A percentile compares a stretch with the other conserved stretches of the same genome.
phyloP scores from a whole-genome alignment of 2,888 invertebrate species.

The Leuctra nigra region DNA sequence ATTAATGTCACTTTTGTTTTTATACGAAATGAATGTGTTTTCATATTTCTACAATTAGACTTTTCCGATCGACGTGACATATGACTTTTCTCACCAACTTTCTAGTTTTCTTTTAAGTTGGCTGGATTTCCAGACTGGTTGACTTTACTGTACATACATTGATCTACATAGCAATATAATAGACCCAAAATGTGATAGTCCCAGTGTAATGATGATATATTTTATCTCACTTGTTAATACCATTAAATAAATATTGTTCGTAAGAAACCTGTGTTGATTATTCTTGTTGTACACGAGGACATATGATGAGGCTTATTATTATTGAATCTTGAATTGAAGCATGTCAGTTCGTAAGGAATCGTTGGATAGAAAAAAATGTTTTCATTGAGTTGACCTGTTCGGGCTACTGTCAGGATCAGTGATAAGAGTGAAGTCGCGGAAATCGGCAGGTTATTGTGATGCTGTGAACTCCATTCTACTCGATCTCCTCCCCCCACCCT shows the following conservation, averaged over 20 bases:
- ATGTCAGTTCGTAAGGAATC: too few species aligned
- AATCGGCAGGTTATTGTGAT: too few species aligned
- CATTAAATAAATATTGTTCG: slow-evolving; percentile 18
- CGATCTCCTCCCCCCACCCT: too few species aligned
- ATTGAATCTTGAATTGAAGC: too few species aligned
- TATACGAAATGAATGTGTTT: neutral
- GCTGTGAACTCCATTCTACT: too few species aligned
- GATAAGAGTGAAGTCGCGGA: too few species aligned
- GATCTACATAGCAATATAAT: slow-evolving; percentile 8
- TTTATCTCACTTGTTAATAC: slow-evolving; percentile 14
- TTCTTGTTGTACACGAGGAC: neutral
- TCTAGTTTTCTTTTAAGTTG: neutral
- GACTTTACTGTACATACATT: neutral
- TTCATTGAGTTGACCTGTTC: too few species aligned
- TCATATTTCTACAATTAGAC: neutral
- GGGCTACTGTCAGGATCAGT: too few species aligned
- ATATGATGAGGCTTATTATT: neutral
- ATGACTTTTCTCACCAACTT: neutral
- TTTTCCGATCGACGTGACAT: too few species aligned
- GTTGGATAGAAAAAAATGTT: too few species aligned
- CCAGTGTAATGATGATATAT: slow-evolving; percentile 14
- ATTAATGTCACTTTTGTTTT: neutral
- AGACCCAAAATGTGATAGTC: slow-evolving; percentile 13
- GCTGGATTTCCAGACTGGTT: too few species aligned
- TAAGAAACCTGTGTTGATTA: neutral